Conservation (phyloP, 2,113 vertebrate genomes). For the Mesitornis unicolor region DNA sequence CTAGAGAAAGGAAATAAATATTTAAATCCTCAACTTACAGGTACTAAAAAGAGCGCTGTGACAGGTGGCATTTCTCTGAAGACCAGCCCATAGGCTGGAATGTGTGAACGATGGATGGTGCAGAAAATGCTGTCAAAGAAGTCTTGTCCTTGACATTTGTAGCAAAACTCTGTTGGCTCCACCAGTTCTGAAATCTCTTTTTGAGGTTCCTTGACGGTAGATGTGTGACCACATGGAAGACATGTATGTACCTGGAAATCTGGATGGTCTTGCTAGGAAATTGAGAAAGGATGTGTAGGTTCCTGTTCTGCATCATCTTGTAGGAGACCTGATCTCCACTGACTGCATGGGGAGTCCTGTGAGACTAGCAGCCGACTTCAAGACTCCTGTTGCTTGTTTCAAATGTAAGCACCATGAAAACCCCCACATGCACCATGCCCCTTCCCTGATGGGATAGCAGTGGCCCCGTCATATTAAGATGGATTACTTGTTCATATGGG, state of each 20-base stretch:
- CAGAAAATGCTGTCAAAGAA: neutral
- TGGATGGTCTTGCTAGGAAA: neutral
- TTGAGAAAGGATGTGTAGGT: fast-evolving
- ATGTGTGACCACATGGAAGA: neutral
- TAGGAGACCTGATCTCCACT: neutral
- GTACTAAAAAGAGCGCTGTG: neutral
- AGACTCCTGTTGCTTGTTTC: neutral
- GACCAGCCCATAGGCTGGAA: neutral
- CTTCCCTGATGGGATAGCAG: neutral
- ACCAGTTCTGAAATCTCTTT: neutral
- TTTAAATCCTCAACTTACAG: neutral
- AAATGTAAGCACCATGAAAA: neutral
- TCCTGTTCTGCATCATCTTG: neutral
- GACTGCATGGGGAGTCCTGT: neutral
- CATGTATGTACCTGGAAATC: fast-evolving
- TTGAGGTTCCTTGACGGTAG: neutral
- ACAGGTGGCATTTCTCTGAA: neutral
- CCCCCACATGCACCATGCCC: fast-evolving
- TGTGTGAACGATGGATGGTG: neutral
- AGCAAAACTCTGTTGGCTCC: neutral
- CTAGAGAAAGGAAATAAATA: neutral
- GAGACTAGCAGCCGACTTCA: neutral
- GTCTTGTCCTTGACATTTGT: neutral
- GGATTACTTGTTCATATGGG: fast-evolving
- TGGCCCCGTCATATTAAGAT: fast-evolving